phyloP scores from a whole-genome alignment of 2,113 vertebrate genomes.

The Donacobius atricapilla region DNA sequence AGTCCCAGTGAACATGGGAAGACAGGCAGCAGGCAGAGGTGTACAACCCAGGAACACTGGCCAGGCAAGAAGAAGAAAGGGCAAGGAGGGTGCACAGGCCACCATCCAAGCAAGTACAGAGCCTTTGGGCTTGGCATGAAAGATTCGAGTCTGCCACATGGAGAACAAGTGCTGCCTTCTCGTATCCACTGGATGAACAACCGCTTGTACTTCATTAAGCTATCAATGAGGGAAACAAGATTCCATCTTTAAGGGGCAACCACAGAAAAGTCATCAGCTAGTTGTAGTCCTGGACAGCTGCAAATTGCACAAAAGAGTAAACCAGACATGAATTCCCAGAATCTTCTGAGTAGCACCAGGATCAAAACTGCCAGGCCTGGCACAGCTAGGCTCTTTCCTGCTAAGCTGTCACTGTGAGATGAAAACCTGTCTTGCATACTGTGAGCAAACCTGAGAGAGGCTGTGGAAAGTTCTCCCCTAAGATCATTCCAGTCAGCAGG shows the following conservation, averaged over 20 bases:
- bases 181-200: background rate
- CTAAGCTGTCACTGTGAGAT: background rate
- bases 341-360: background rate
- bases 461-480: background rate
- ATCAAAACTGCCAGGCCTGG: background rate
- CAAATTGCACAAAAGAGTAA: background rate
- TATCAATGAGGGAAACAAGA: background rate
- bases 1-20: background rate
- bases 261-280: background rate
- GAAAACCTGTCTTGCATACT: background rate
- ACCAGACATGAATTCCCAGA: background rate
- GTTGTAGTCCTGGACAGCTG: background rate
- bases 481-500: background rate
- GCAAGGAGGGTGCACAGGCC: background rate
- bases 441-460: background rate
- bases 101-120: background rate
- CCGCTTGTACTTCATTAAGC: background rate
- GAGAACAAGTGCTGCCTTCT: background rate
- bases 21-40: background rate
- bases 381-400: background rate
- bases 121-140: background rate
- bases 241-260: background rate
- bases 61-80: background rate
- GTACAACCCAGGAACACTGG: background rate
- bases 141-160: rapidly evolving